Evolutionary conservation across 1,140 invertebrate genomes (phyloP).

Genomic region (Pseudoatta argentina): DNA sequence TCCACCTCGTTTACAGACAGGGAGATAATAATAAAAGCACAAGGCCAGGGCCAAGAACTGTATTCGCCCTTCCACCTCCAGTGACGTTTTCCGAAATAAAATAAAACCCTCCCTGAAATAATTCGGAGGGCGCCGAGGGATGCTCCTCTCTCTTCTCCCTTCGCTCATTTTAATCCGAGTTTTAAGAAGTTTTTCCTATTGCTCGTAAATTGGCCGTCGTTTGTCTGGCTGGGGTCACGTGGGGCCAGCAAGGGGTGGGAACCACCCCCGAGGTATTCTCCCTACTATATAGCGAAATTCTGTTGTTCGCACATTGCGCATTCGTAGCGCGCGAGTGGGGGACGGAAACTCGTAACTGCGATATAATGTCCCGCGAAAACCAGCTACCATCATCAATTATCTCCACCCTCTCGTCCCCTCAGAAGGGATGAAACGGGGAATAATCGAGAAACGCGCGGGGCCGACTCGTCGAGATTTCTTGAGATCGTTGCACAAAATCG

Average conservation of each 20-base stretch:
- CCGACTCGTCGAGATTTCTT: constrained; percentile 35
- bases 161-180: constrained; percentile 82
- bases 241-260: constrained; percentile 59
- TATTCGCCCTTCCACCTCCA: constrained; percentile 14
- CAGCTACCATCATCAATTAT: constrained; percentile 81
- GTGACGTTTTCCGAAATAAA: constrained; percentile 74
- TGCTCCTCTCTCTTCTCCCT: constrained; percentile 22
- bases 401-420: constrained; percentile 50
- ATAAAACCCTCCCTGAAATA: constrained; percentile 74
- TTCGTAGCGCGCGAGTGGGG: constrained; percentile 30
- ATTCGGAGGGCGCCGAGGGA: constrained; percentile 59
- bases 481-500: constrained; percentile 9
- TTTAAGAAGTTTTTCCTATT: constrained; percentile 80
- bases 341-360: constrained; percentile 72
- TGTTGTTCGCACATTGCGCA: constrained; percentile 39
- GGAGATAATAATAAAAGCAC: constrained; percentile 46
- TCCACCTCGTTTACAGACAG: constrained; percentile 14
- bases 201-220: constrained; percentile 83
- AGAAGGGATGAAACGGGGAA: constrained; percentile 54
- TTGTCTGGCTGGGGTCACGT: constrained; percentile 74
- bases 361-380: constrained; percentile 79
- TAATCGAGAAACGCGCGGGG: constrained; percentile 41
- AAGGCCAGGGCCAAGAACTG: constrained; percentile 44
- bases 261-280: constrained; percentile 31
- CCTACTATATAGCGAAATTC: constrained; percentile 24